Percentiles rank a stretch among this genome's conserved stretches.
phyloP scores from a whole-genome alignment of 2,888 invertebrate genomes.

The Drosophila affinis region DNA sequence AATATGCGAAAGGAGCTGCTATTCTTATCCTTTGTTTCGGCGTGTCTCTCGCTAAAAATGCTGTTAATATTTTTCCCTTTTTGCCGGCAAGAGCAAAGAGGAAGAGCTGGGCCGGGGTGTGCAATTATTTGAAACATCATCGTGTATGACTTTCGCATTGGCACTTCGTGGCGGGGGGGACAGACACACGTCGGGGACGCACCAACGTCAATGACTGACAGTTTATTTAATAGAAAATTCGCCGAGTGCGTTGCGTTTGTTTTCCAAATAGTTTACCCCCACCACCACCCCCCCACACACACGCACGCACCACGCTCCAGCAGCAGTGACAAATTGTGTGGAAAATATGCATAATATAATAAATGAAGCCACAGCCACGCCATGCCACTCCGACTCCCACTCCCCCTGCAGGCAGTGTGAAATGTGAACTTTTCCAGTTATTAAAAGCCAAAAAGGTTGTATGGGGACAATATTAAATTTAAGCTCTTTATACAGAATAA shows the following conservation, averaged over 20 bases:
- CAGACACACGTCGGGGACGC: slow-evolving; percentile 36
- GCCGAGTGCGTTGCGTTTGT: slow-evolving; percentile 38
- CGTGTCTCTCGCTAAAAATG: slow-evolving; percentile 44
- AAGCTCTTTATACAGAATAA: no score
- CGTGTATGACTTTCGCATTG: slow-evolving; percentile 63
- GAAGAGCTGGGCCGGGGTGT: slow-evolving; percentile 1
- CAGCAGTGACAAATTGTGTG: slow-evolving; percentile 57
- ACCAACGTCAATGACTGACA: slow-evolving; percentile 68
- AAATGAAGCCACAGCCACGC: slow-evolving; percentile 35
- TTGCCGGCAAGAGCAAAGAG: neutral
- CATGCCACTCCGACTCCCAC: slow-evolving; percentile 28
- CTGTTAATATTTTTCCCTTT: slow-evolving; percentile 39
- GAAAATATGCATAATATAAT: slow-evolving; percentile 64
- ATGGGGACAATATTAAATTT: no score
- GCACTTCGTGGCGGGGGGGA: slow-evolving; percentile 21
- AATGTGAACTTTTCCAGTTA: slow-evolving; percentile 33
- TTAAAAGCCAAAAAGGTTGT: slow-evolving; percentile 12
- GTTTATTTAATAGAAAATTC: slow-evolving; percentile 72
- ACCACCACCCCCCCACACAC: neutral
- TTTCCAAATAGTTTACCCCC: slow-evolving; percentile 50
- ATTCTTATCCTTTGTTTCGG: slow-evolving; percentile 42
- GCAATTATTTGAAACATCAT: slow-evolving; percentile 68
- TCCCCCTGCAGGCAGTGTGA: slow-evolving; percentile 28
- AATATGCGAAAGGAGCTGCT: slow-evolving; percentile 30
- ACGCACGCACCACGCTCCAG: neutral